Evolutionary conservation across 2,888 invertebrate genomes (phyloP), one percentile per base, ranked within the genome.

Genomic region (Syrphus vitripennis): DNA sequence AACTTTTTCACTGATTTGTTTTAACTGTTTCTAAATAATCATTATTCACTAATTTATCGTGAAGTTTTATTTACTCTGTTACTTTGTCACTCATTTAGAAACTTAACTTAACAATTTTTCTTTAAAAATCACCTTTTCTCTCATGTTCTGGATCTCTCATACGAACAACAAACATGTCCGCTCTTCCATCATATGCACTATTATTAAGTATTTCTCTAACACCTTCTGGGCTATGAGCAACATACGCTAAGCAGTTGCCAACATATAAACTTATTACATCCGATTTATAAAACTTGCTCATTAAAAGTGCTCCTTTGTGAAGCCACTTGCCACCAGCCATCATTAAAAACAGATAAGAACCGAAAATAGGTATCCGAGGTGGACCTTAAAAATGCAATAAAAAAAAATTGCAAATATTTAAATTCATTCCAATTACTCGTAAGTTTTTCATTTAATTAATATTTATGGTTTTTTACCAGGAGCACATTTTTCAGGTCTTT

Each of bases 161-260:
- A 42, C 93, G 90, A 1, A 92, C 90, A 0, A 94, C 14, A 79
- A 93, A 93, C 3, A 93, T 90, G 50, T 93, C 93, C 77, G 94
- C 91, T 37, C 95, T 93, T 2, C 95, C 96, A 89, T 95, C 95
- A 71, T 94, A 95, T 61, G 94, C 94, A 16, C 93, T 93, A n/a
- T 93, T 93, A 37, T 92, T 91, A 0, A 95, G 90, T 57, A 95
- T 91, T 89, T 95, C 94, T 77, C 93, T 94, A 0, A 95, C 93
- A 21, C 93, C 92, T 2, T 92, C 91, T 0, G 94, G 91, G 89
- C 93, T 94, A 76, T 95, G 94, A 0, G 94, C 92, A 0, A 94
- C 93, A 0, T 95, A 91, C 0, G 93, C 89, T 0, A 93, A 93
- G 45, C 90, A 90, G 0, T 90, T 75, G 0, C 95, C 95, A 61